Evolutionary conservation across 2,797 vertebrate genomes (phyloP).

Genomic region (Loris lydekkerianus): DNA sequence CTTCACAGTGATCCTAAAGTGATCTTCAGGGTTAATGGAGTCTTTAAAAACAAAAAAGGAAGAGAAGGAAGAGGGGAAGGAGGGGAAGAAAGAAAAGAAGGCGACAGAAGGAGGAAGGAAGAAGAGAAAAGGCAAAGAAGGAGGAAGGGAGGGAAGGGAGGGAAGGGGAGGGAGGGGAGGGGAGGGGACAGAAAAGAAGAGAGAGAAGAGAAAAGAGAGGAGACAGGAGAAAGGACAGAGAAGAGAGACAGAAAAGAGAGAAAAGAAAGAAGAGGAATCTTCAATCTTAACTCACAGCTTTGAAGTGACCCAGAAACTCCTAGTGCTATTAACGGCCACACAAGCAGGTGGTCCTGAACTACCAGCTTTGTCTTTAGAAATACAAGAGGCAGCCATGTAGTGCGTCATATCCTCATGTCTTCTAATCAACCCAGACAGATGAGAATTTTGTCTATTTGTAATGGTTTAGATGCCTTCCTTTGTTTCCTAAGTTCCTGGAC

Average conservation of each 20-base stretch:
- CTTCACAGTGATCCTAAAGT: background rate
- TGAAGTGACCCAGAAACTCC: background rate
- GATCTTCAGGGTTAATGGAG: background rate
- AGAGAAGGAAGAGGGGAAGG: no score
- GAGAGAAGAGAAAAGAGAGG: no score
- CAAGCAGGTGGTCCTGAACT: background rate
- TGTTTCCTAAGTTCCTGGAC: background rate
- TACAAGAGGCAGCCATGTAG: fast-evolving
- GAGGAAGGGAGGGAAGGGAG: no score
- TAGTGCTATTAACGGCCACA: fast-evolving
- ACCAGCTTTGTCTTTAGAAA: background rate
- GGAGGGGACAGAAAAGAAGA: no score
- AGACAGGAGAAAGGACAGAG: no score
- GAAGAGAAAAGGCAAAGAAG: no score
- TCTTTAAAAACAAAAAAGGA: background rate
- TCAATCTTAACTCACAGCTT: background rate
- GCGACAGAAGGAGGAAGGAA: background rate
- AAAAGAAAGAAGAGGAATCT: background rate
- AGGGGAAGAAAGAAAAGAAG: background rate
- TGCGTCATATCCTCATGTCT: background rate
- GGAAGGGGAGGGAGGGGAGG: no score
- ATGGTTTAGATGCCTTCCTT: background rate
- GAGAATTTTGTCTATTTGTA: background rate
- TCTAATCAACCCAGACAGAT: background rate
- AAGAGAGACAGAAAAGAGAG: no score